Conservation (phyloP, 2,888 invertebrate genomes). For the Hemithea aestivaria region DNA sequence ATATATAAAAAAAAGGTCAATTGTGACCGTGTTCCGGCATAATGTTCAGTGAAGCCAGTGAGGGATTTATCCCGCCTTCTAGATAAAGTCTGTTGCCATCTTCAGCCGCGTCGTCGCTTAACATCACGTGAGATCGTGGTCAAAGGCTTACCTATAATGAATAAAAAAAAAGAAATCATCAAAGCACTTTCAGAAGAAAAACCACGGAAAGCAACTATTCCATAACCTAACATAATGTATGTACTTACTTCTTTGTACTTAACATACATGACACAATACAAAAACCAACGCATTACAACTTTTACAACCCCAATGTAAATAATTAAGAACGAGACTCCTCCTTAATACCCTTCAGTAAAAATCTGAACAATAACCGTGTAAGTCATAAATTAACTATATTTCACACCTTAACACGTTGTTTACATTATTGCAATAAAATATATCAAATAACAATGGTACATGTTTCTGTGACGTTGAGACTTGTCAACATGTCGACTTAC, state of each 20-base stretch:
- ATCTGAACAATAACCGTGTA: slow-evolving; percentile 60
- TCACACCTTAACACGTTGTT: slow-evolving; percentile 69
- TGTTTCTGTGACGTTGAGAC: slow-evolving; percentile 49
- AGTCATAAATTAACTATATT: slow-evolving; percentile 73
- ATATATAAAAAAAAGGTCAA: no score
- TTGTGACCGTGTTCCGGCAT: no score
- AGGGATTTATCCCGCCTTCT: no score
- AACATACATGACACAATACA: no score
- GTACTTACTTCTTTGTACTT: neutral
- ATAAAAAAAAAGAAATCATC: no score
- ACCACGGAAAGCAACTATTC: no score
- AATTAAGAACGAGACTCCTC: slow-evolving; percentile 33
- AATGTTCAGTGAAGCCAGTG: no score
- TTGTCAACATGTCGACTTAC: slow-evolving; percentile 57
- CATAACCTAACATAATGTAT: slow-evolving; percentile 6
- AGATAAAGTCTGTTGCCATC: no score
- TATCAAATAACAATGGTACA: slow-evolving; percentile 67
- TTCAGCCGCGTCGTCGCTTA: no score
- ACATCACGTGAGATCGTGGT: no score
- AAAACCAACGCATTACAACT: neutral
- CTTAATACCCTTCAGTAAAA: slow-evolving; percentile 43
- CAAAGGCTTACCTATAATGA: no score
- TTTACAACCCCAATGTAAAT: slow-evolving; percentile 12
- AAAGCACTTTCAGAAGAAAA: no score
- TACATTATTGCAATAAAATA: slow-evolving; percentile 75